Evolutionary conservation across 1,140 invertebrate species (phyloP), one percentile per base, ranked within the genome.

Genomic region (Heliconius eleuchia): DNA sequence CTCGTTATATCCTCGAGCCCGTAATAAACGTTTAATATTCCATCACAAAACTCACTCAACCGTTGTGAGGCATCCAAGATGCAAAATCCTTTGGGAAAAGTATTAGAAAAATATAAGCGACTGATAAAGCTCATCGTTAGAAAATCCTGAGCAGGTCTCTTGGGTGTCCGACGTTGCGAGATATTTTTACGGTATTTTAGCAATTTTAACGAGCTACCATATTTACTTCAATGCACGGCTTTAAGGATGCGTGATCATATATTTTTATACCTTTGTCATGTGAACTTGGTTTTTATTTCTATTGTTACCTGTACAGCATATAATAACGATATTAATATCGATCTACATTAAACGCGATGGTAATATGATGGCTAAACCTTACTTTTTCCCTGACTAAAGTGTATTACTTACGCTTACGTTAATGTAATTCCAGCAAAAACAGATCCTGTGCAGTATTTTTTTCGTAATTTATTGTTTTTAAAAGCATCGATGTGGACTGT

Each of bases 161-260:
- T 79, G 89, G 90, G 92, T 89, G 88, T 89, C 89, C 91, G 88
- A 87, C 87, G 89, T 90, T 81, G 86, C 86, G 87, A 87, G 84
- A 90, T 91, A 91, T 92, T 94, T 92, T 89, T 66, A 94, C 91
- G 92, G 91, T 92, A 89, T 94, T 94, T 94, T 92, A 92, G 92
- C 92, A 94, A 90, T 89, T 94, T 94, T 94, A 94, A 94, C 92
- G 92, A 94, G 92, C 87, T 87, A 76, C 85, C 87, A 87, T 91
- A 91, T 91, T 92, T 92, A 91, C 91, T 91, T 90, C 83, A 88
- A 89, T 89, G 88, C 88, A 84, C 85, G 82, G 50, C 82, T 86
- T 84, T 89, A 83, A 87, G 84, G 81, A 88, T 87, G 81, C 81
- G 82, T 87, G 76, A 76, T 80, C 80, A 73, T 81, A 80, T 82